Evolutionary conservation across 2,113 vertebrate species (phyloP), one percentile per base, ranked within the genome.

Genomic region (Eclectus roratus): DNA sequence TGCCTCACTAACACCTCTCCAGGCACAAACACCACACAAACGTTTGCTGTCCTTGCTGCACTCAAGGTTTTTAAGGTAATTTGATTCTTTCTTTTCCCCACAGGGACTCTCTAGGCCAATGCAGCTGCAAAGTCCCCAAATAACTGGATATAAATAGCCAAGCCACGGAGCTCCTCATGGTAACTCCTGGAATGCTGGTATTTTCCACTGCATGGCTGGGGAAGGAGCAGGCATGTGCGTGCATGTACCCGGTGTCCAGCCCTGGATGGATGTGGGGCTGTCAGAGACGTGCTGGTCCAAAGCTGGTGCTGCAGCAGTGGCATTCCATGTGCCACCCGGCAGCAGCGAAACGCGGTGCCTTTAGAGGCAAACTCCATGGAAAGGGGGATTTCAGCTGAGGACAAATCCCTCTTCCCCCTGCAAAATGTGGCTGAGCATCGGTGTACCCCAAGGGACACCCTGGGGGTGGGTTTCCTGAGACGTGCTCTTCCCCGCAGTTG

Each of bases 121-220:
- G 66, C 93, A 93, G 80, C 92, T 88, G 72, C 73, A 65, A 79
- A 89, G 85, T 91, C 77, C 88, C 55, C 80, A 85, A 20, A 90
- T 93, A 92, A 71, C 55, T 68, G 65, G 88, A 19, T 94, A 96
- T 94, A 96, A 96, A 97, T 96, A 96, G 94, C 35, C 0, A 3
- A 71, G 43, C 41, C 2, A 0, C 8, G 55, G 92, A 93, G 85
- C 93, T 95, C 81, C 46, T 96, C 91, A 35, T 58, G 56, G 56
- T 58, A 16, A 79, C 95, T 92, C 86, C 68, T 64, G 95, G 92
- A 94, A 95, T 86, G 93, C 73, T 91, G 94, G 77, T 84, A 91
- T 96, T 97, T 95, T 94, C 93, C 92, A 90, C 77, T 93, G 60
- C 0, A 0, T 5, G 16, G 58, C 70, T 2, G 1, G 60, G 93